A percentile compares a stretch with the other conserved stretches of the same genome.
Evolutionary conservation across 2,888 invertebrate genomes (phyloP).

Genomic region (Scaptomyza flava): DNA sequence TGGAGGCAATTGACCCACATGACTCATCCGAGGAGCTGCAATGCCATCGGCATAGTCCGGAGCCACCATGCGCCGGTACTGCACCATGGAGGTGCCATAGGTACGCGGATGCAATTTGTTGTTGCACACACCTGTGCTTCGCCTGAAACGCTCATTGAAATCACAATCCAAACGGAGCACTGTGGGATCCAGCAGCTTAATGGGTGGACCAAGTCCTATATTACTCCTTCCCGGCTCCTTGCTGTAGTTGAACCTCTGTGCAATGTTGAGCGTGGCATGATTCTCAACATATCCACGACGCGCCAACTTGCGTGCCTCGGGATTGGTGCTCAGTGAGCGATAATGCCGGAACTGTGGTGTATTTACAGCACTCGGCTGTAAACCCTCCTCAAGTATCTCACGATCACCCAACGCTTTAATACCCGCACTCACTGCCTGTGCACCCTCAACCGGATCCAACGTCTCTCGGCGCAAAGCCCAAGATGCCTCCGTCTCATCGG

Average conservation of each 20-base stretch:
- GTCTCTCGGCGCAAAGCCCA: conserved; percentile 66
- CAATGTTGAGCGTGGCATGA: conserved; percentile 88
- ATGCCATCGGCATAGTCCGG: conserved; percentile 92
- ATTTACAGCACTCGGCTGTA: conserved; percentile 85
- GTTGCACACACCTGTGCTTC: conserved; percentile 91
- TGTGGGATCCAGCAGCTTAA: conserved; percentile 73
- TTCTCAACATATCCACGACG: conserved; percentile 89
- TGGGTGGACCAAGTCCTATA: conserved; percentile 83
- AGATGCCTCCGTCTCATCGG: conserved; percentile 69
- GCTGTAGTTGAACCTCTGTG: conserved; percentile 85
- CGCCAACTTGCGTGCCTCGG: conserved; percentile 87
- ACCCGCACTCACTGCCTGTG: conserved; percentile 86
- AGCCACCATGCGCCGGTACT: conserved; percentile 89
- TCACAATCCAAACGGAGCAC: conserved; percentile 82
- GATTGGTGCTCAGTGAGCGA: conserved; percentile 88
- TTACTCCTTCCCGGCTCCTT: conserved; percentile 79
- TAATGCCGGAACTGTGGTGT: conserved; percentile 90
- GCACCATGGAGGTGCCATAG: conserved; percentile 90
- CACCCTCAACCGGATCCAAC: conserved; percentile 53
- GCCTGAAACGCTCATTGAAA: conserved; percentile 86
- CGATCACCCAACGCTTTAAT: conserved; percentile 86
- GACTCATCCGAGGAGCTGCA: conserved; percentile 87
- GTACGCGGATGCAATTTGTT: conserved; percentile 87
- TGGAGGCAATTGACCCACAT: conserved; percentile 86
- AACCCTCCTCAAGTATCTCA: conserved; percentile 86